A percentile compares a stretch with the other conserved stretches of the same genome.
Evolutionary conservation across 2,113 vertebrate genomes (phyloP).

Genomic region (Seriola aureovittata): DNA sequence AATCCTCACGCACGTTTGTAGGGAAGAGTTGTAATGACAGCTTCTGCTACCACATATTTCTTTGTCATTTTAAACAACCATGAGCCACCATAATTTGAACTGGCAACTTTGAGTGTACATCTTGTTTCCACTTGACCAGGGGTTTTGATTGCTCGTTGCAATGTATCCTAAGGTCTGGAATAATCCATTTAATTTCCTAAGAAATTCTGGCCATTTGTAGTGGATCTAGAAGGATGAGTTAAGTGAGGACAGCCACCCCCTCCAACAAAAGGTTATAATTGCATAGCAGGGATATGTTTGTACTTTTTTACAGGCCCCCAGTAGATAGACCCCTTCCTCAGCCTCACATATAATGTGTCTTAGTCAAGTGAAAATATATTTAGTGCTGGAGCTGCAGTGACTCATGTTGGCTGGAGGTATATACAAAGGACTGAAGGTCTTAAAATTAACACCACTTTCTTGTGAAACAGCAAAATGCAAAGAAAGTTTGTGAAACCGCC

Average conservation of each 20-base stretch:
- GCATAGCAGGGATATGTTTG: constrained; percentile 9
- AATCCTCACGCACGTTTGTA: not conserved
- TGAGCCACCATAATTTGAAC: constrained; percentile 40
- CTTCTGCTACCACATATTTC: constrained; percentile 16
- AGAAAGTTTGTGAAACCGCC: not conserved
- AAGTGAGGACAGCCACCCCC: not conserved
- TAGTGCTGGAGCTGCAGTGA: not conserved
- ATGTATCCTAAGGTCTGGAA: constrained; percentile 27
- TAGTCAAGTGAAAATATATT: constrained; percentile 13
- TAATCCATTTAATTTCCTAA: constrained; percentile 31
- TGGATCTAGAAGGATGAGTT: constrained; percentile 9
- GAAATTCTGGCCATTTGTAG: not conserved
- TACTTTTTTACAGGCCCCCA: not conserved
- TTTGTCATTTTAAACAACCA: constrained; percentile 48
- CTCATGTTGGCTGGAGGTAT: not conserved
- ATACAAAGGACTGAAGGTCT: not conserved
- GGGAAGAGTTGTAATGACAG: not conserved
- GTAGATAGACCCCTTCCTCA: not conserved
- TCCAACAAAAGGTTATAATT: constrained; percentile 44
- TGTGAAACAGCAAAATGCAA: not conserved
- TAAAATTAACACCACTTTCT: not conserved
- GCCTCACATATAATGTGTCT: not conserved
- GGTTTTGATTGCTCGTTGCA: constrained; percentile 15
- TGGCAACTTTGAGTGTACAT: constrained; percentile 4
- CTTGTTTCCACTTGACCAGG: constrained; percentile 7